phyloP scores from a whole-genome alignment of 2,113 vertebrate species.

The Onychostruthus taczanowskii region DNA sequence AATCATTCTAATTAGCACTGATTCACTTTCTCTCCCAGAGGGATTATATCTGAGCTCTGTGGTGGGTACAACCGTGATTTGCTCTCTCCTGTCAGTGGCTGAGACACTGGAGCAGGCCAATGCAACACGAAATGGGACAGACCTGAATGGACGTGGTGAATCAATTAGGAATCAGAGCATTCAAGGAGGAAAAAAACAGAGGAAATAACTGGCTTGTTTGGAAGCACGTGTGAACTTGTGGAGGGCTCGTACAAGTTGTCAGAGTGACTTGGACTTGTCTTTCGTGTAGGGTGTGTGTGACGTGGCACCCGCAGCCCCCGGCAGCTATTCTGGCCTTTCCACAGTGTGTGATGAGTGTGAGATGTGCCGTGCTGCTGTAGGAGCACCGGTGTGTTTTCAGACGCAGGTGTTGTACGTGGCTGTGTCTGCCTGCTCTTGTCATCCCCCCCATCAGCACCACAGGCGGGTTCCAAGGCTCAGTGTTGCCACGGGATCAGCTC shows the following conservation, averaged over 20 bases:
- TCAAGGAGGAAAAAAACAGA: neutral
- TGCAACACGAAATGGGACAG: fast-evolving
- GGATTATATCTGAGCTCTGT: neutral
- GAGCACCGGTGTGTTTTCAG: fast-evolving
- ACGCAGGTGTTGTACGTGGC: fast-evolving
- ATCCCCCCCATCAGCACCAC: neutral
- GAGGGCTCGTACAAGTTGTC: fast-evolving
- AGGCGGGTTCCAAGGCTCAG: constrained; percentile 71
- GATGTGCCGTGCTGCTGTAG: neutral
- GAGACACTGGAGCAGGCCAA: neutral
- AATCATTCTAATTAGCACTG: neutral
- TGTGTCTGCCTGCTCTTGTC: neutral
- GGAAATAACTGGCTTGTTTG: fast-evolving
- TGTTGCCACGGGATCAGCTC: constrained; percentile 76
- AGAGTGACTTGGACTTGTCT: fast-evolving
- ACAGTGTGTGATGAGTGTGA: fast-evolving
- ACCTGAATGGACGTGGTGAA: neutral
- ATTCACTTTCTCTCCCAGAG: neutral
- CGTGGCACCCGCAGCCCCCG: fast-evolving
- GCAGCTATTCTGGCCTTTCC: fast-evolving
- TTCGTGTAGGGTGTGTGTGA: fast-evolving
- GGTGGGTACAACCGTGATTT: neutral
- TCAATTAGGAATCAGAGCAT: neutral
- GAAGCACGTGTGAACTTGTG: fast-evolving
- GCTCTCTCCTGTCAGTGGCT: neutral